phyloP scores from a whole-genome alignment of 2,888 invertebrate genomes.

The Pseudococcus viburni region DNA sequence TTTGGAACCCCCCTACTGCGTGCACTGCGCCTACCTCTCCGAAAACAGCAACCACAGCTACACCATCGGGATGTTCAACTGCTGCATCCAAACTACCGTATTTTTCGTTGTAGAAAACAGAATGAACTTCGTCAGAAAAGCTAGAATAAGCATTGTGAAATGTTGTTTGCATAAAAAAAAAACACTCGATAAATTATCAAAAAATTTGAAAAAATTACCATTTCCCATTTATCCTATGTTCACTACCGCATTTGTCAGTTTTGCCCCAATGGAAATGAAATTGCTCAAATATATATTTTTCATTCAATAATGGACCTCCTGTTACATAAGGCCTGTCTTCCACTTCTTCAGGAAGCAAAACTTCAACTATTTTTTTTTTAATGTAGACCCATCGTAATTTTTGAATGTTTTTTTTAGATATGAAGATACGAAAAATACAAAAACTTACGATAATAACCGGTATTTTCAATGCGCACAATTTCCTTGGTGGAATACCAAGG shows the following conservation, averaged over 20 bases:
- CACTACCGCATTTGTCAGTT: constrained; percentile 76
- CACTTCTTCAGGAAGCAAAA: constrained; percentile 15
- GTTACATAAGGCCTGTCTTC: constrained; percentile 57
- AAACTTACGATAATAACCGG: constrained; percentile 60
- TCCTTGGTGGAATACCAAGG: constrained; percentile 21
- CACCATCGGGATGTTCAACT: constrained; percentile 79
- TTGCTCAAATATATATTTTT: constrained; percentile 78
- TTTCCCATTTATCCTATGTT: constrained; percentile 76
- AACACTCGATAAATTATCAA: not conserved
- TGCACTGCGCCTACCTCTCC: constrained; percentile 63
- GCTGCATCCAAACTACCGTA: constrained; percentile 79
- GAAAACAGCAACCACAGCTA: constrained; percentile 81
- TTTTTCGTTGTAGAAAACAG: constrained; percentile 83
- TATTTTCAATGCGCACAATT: constrained; percentile 43
- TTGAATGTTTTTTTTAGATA: too few relatives aligned
- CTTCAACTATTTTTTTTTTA: not conserved
- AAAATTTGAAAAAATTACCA: constrained; percentile 72
- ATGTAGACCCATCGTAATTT: too few relatives aligned
- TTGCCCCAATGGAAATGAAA: constrained; percentile 82
- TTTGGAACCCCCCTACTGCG: too few relatives aligned
- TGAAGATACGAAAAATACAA: not conserved
- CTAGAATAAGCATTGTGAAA: constrained; percentile 69
- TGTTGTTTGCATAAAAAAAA: too few relatives aligned
- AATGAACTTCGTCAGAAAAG: constrained; percentile 84
- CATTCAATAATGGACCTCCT: constrained; percentile 69